phyloP scores from a whole-genome alignment of 2,888 invertebrate species.

The Siphonodentalium dalli region DNA sequence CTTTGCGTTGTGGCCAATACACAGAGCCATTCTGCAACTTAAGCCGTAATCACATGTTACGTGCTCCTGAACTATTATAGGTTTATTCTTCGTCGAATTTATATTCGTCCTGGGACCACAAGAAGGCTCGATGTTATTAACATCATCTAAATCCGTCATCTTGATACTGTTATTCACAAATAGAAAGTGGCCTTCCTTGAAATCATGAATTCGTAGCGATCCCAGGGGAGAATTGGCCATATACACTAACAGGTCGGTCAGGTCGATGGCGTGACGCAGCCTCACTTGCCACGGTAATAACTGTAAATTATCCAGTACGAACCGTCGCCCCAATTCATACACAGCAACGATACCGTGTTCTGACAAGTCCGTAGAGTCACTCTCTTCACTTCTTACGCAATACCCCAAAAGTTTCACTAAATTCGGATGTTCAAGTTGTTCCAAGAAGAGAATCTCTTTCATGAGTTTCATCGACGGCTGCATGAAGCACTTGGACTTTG shows the following conservation, averaged over 20 bases:
- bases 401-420: constrained; percentile 54
- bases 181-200: constrained; percentile 58
- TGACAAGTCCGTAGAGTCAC: constrained; percentile 53
- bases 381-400: constrained; percentile 59
- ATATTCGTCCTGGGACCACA: constrained; percentile 34
- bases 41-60: constrained; percentile 35
- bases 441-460: constrained; percentile 58
- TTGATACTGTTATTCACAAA: constrained; percentile 48
- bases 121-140: constrained; percentile 52
- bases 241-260: constrained; percentile 52
- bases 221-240: constrained; percentile 57
- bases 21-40: constrained; percentile 43
- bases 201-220: constrained; percentile 55
- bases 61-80: constrained; percentile 11
- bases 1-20: constrained; percentile 55
- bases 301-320: constrained; percentile 44
- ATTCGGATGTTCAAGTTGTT: constrained; percentile 55
- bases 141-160: constrained; percentile 60
- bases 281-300: constrained; percentile 44
- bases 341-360: constrained; percentile 58
- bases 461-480: constrained; percentile 58
- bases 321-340: constrained; percentile 51
- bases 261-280: constrained; percentile 44
- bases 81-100: constrained; percentile 1
- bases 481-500: constrained; percentile 43